Base-by-base conservation (phyloP, 2,888 invertebrate species). In the Heliconius aoede region DNA sequence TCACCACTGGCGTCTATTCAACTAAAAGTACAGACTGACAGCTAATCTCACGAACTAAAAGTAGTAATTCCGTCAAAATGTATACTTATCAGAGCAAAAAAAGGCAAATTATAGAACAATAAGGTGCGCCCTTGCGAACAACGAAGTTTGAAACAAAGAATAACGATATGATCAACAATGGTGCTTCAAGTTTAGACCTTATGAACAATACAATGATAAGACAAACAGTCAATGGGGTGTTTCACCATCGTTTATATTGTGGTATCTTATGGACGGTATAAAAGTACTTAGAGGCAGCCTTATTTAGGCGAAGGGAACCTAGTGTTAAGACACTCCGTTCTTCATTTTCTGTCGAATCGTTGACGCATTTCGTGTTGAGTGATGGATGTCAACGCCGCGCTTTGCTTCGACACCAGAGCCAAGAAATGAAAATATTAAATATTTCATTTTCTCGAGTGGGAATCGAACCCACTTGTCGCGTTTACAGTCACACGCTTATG, bases 81-180 rank as follows among this genome's bases (percentile, higher is more conserved):
- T 5, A 3, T 72, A 60, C 40, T 73, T 71, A 74, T 74, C 60
- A 62, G 60, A 78, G 69, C 72, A 73, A 78, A 73, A 78, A 65
- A 78, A 76, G 74, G 36, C 69, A 73, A 80, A 80, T 73, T 72
- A 77, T 72, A 72, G 78, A 81, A 81, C 80, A 81, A 81, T 80
- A 80, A 61, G 5, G 46, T 73, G 65, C 73, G 80, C 78, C 79
- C 79, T 79, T 77, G 79, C 68, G 40, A 76, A 61, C 76, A 78
- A 78, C 75, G 40, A 73, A 74, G 65, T 64, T 74, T 75, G 72
- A 72, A 81, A 82, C 81, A 81, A 80, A 80, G 79, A 79, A 77
- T 81, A 83, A 80, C 74, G 83, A 82, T 81, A 80, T 65, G 76
- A 80, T 80, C 76, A 77, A 79, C 78, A 78, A 78, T 79, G 72